Percentiles rank a stretch among this genome's conserved stretches.
Evolutionary conservation across 2,888 invertebrate species (phyloP).

Genomic region (Parapristionchus giblindavisi): DNA sequence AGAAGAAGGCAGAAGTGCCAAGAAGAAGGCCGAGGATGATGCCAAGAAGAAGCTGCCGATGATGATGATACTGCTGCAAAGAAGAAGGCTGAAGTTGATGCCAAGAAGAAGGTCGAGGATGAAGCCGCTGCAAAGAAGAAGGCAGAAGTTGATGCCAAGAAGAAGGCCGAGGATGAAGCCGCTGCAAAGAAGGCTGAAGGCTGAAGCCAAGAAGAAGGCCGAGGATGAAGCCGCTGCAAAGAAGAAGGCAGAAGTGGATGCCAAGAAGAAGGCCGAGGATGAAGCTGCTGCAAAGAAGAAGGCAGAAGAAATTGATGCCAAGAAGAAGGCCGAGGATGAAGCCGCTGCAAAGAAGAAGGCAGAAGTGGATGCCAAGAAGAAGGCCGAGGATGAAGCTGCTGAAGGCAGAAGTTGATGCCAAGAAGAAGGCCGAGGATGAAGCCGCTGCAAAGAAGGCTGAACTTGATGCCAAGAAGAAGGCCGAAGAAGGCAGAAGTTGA

Average conservation of each 20-base stretch:
- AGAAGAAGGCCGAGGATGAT: constrained; percentile 37
- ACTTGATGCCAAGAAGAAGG: no score
- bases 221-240: constrained; percentile 35
- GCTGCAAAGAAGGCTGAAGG: constrained; percentile 21
- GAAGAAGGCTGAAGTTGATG: constrained; percentile 39
- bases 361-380: not conserved
- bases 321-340: constrained; percentile 13
- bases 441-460: not conserved
- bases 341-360: no score
- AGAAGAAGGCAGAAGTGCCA: constrained; percentile 25
- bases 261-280: not conserved
- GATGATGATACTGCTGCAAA: no score
- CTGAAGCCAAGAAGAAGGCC: constrained; percentile 36
- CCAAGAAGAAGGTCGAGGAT: constrained; percentile 37
- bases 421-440: not conserved
- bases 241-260: constrained; percentile 17
- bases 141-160: constrained; percentile 13
- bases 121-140: not conserved
- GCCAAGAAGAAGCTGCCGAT: no score
- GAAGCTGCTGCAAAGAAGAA: not conserved
- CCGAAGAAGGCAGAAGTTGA: not conserved
- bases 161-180: constrained; percentile 8
- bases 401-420: not conserved
- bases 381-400: not conserved
- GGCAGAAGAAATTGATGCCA: constrained; percentile 20